phyloP scores from a whole-genome alignment of 2,888 invertebrate genomes.

The Caenorhabditis sp. region DNA sequence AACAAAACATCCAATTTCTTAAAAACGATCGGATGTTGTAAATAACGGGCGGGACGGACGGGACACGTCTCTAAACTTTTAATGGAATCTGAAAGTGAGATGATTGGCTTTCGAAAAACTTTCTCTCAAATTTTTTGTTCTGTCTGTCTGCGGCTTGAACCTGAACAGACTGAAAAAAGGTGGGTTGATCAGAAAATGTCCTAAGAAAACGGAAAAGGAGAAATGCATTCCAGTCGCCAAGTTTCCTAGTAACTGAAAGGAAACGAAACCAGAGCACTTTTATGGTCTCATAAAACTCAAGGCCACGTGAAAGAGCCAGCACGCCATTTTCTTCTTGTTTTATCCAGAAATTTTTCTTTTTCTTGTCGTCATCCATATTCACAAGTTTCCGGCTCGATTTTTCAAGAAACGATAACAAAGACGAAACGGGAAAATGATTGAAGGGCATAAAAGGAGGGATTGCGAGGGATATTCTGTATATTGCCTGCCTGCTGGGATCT shows the following conservation, averaged over 20 bases:
- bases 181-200: neutral
- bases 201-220: neutral
- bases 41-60: slow-evolving; percentile 20
- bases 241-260: slow-evolving; percentile 42
- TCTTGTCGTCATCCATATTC: neutral
- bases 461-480: neutral
- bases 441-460: neutral
- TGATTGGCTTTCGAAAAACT: slow-evolving; percentile 35
- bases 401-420: slow-evolving; percentile 11
- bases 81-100: slow-evolving; percentile 61
- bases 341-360: neutral
- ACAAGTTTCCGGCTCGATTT: slow-evolving; percentile 5
- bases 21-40: slow-evolving; percentile 32
- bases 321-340: neutral
- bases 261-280: slow-evolving; percentile 17
- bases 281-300: slow-evolving; percentile 38
- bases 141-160: slow-evolving; percentile 1
- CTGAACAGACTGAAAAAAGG: slow-evolving; percentile 19
- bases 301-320: slow-evolving; percentile 6
- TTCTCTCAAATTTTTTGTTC: slow-evolving; percentile 3
- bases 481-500: too few relatives aligned
- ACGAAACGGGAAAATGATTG: neutral
- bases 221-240: neutral
- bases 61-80: slow-evolving; percentile 13
- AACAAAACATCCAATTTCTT: slow-evolving; percentile 57